These are phyloP conservation scores for Clarias fuscus DNA, from an alignment of 2,797 vertebrate species.

Conservation along the genomic window DNA sequence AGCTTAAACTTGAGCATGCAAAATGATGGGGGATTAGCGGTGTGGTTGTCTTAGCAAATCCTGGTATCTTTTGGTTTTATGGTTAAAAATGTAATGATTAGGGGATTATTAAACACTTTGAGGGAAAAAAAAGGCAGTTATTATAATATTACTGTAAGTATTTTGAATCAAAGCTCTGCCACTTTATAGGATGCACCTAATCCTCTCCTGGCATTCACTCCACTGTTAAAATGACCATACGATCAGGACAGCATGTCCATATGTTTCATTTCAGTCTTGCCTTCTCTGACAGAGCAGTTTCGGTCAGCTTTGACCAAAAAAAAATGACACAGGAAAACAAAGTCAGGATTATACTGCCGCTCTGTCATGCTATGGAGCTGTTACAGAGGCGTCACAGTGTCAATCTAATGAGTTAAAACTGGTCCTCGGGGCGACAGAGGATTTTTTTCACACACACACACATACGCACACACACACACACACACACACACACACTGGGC, in stretches of 20 bases:
- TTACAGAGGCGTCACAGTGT: slow-evolving; percentile 63
- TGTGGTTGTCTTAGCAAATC: not conserved
- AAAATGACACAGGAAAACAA: slow-evolving; percentile 64
- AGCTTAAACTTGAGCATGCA: not conserved
- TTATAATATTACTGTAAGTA: slow-evolving; percentile 8
- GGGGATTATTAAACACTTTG: not conserved
- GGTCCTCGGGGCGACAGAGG: slow-evolving; percentile 63
- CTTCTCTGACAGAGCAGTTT: slow-evolving; percentile 66
- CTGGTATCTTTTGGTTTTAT: slow-evolving; percentile 17
- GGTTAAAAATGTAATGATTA: slow-evolving; percentile 42
- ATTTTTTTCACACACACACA: slow-evolving; percentile 48
- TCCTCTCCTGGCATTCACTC: not conserved
- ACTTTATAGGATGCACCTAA: not conserved
- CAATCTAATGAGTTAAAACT: slow-evolving; percentile 72
- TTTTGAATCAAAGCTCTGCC: slow-evolving; percentile 4
- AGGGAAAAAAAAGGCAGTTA: not conserved
- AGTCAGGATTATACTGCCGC: slow-evolving; percentile 65
- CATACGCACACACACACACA: no score
- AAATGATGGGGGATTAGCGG: slow-evolving; percentile 1
- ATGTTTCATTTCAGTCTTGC: not conserved
- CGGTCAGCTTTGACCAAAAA: slow-evolving; percentile 69
- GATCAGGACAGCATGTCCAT: not conserved
- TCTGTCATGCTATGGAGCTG: slow-evolving; percentile 62
- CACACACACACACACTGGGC: slow-evolving; percentile 51
- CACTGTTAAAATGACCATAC: not conserved